Base-by-base conservation (phyloP, 2,888 invertebrate genomes). In the Melinopterus prodromus region DNA sequence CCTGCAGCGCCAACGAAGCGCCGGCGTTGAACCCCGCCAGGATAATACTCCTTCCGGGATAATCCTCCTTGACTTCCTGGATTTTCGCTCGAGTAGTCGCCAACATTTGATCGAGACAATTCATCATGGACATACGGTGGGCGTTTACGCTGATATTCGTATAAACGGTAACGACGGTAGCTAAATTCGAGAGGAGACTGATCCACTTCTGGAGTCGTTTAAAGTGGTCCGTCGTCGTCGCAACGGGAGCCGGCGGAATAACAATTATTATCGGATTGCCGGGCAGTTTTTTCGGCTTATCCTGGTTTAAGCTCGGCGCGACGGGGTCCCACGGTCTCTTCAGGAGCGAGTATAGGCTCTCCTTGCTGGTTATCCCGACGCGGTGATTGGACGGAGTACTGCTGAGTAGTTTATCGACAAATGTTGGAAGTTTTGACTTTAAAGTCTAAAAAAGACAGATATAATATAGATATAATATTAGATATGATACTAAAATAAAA, bases 11-110 rank as follows among this genome's bases (percentile, higher is more conserved):
- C 70, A 96, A 89, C 0, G 95, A 91, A 15, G 95, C 92, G n/a
- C 95, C 95, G 53, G 94, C 92, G 86, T 94, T 94, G 87, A 95
- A 94, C 9, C 96, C 96, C 79, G 95, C 90, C n/a, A 96, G 89
- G 80, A 96, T 92, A 35, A 97, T 92, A 70, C 94, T 94, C 81
- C 94, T 91, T 71, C 92, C 92, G 3, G 94, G 93, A 86, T 92
- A 93, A 83, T 94, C 94, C 5, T 90, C 90, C 85, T 93, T 92
- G 4, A 95, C 88, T 87, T 96, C 95, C 83, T 93, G 92, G 72
- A 96, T 92, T 89, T 94, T 95, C 0, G 93, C 92, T 82, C 94
- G 91, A 0, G 94, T 93, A 7, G 94, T 90, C 16, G 92, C 91
- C 38, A 94, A 91, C 86, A 94, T 90, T 84, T 93, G 93, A 83